phyloP scores from a whole-genome alignment of 2,888 invertebrate species.

The Euplexia lucipara region DNA sequence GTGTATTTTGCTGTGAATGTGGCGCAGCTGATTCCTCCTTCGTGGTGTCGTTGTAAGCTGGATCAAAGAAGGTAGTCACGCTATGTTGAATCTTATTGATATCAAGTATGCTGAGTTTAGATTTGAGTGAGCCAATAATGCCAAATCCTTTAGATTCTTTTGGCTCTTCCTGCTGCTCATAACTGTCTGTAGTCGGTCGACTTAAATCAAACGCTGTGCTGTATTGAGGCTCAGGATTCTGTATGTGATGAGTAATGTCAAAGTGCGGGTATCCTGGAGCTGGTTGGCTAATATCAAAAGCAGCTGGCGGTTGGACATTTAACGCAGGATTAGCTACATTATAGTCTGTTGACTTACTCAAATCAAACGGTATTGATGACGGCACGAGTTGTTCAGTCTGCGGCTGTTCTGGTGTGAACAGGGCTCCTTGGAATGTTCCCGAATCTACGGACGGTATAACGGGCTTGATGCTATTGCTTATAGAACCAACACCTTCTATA shows the following conservation, averaged over 20 bases:
- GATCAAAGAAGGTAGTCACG: slow-evolving; percentile 88
- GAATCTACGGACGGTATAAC: slow-evolving; percentile 72
- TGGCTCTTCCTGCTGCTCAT: slow-evolving; percentile 73
- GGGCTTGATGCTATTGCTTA: slow-evolving; percentile 84
- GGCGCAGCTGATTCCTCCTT: slow-evolving; percentile 54
- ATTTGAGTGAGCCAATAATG: slow-evolving; percentile 87
- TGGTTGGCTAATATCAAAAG: slow-evolving; percentile 36
- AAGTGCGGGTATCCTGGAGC: slow-evolving; percentile 36
- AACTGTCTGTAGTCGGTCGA: slow-evolving; percentile 75
- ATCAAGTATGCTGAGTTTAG: slow-evolving; percentile 84
- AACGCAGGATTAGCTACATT: slow-evolving; percentile 50
- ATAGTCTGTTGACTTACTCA: slow-evolving; percentile 63
- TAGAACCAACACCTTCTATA: slow-evolving; percentile 84
- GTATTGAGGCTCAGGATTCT: slow-evolving; percentile 66
- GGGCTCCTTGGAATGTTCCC: slow-evolving; percentile 74
- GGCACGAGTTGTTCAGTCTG: slow-evolving; percentile 40
- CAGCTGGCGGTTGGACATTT: slow-evolving; percentile 16
- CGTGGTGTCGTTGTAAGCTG: slow-evolving; percentile 80
- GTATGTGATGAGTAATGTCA: slow-evolving; percentile 53
- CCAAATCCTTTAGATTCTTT: slow-evolving; percentile 82
- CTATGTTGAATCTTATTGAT: slow-evolving; percentile 87
- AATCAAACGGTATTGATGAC: slow-evolving; percentile 65
- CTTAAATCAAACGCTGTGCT: slow-evolving; percentile 84
- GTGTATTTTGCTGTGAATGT: slow-evolving; percentile 56
- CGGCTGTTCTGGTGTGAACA: slow-evolving; percentile 77